Base-by-base conservation (phyloP, 1,140 invertebrate species). In the Macrostomum lignano region DNA sequence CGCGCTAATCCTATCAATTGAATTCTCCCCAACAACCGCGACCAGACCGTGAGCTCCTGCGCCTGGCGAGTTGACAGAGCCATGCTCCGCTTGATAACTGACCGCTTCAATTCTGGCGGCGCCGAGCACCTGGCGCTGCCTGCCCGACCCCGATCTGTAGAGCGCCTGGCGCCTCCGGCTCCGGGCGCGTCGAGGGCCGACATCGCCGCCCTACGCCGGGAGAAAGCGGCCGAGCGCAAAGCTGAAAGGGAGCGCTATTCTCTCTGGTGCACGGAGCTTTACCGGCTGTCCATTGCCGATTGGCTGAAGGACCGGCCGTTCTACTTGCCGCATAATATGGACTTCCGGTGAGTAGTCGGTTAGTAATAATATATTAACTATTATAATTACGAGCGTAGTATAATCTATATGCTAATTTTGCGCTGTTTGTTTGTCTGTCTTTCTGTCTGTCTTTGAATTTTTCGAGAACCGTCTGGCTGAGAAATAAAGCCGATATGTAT, bases 291-390 rank as follows among this genome's bases (percentile, higher is more conserved):
- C 4, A 36, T 36, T 26, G 34, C 34, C 11, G 11, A 36, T 34
- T 46, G 75, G 69, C 74, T 67, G 48, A 67, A 72, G 25, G 64
- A 84, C 45, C 60, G 70, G 41, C 60, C 74, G 26, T 84, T 98
- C 53, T 98, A 82, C 79, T 64, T 96, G 39, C 86, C 88, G 0
- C 82, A 94, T 51, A 94, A 88, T 61, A 72, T 96, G 69, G 88
- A 96, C 53, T 98, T 96, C 54, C 64, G 88, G 40, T n/a, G n/a
- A n/a, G n/a, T n/a, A n/a, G n/a, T n/a, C n/a, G n/a, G n/a, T n/a
- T n/a, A n/a, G n/a, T n/a, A n/a, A n/a, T n/a, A n/a, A n/a, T n/a
- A n/a, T n/a, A n/a, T n/a, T n/a, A n/a, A n/a, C n/a, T n/a, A n/a
- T n/a, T n/a, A n/a, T n/a, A n/a, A n/a, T n/a, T n/a, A n/a, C n/a